Conservation (phyloP, 2,113 vertebrate species). For the Silurus meridionalis region DNA sequence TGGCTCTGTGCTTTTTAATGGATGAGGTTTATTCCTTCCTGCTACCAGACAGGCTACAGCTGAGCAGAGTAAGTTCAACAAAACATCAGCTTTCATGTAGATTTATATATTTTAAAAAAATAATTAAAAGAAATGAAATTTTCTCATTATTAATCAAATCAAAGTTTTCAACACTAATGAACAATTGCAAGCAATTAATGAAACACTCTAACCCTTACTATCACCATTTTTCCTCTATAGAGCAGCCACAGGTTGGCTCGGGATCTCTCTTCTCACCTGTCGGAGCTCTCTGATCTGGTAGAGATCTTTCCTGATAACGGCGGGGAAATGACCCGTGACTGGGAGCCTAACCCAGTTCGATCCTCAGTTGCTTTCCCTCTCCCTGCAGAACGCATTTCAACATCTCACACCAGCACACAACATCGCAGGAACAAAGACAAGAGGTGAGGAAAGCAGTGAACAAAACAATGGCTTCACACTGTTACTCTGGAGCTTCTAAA, state of each 20-base stretch:
- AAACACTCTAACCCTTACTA: background rate
- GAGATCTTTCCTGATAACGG: slow-evolving; percentile 66
- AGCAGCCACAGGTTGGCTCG: slow-evolving; percentile 60
- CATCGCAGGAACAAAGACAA: slow-evolving; percentile 64
- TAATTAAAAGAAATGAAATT: too few relatives aligned
- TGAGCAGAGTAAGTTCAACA: slow-evolving; percentile 61
- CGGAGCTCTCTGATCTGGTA: slow-evolving; percentile 55
- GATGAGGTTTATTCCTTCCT: slow-evolving; percentile 63
- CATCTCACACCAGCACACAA: slow-evolving; percentile 49
- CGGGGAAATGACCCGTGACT: slow-evolving; percentile 52
- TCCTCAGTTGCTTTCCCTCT: slow-evolving; percentile 41
- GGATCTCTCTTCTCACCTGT: slow-evolving; percentile 55
- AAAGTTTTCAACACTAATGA: background rate
- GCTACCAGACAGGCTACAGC: slow-evolving; percentile 54
- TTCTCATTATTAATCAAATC: background rate
- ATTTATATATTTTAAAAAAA: background rate
- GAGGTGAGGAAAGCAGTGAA: slow-evolving; percentile 57
- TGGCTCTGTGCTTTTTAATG: slow-evolving; percentile 64
- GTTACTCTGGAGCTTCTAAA: background rate
- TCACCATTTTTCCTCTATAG: slow-evolving; percentile 45
- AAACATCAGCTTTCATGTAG: background rate
- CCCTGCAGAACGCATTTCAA: slow-evolving; percentile 53
- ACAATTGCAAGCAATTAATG: background rate
- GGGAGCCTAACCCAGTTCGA: slow-evolving; percentile 41
- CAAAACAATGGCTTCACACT: background rate